Evolutionary conservation across 35 echinoderm and acorn worm species (phyloP).

Genomic region (Ptychodera flava): DNA sequence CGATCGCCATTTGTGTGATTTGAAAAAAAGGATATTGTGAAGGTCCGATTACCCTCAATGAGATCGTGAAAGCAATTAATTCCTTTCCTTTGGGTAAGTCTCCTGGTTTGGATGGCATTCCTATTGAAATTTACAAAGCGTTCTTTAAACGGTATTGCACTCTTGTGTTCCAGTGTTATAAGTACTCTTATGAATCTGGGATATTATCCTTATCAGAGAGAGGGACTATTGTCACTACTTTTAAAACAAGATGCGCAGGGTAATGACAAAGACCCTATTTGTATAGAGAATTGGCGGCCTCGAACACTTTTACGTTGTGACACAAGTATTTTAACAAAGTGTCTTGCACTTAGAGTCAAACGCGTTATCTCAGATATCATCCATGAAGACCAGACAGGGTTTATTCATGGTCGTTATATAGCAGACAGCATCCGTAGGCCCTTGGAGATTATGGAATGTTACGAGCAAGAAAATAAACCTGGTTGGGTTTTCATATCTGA

Average conservation of each 20-base stretch:
- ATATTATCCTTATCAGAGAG: neutral
- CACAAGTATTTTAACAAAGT: neutral
- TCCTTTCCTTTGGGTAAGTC: neutral
- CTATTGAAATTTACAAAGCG: neutral
- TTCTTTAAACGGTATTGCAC: neutral
- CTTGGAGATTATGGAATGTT: neutral
- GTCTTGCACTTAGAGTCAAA: neutral
- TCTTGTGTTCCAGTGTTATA: neutral
- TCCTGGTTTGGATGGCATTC: neutral
- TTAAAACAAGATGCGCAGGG: neutral
- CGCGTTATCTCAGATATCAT: neutral
- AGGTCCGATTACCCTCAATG: neutral
- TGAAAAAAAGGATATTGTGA: neutral
- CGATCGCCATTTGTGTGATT: neutral
- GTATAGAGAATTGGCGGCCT: neutral
- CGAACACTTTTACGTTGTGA: neutral
- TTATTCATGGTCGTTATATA: neutral
- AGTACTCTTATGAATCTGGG: neutral
- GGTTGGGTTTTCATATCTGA: neutral
- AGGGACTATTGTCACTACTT: neutral
- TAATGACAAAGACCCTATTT: neutral
- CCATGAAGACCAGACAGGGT: neutral
- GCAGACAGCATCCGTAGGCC: neutral
- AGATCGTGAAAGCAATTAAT: neutral
- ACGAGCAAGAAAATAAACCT: neutral